Percentiles rank a stretch among this genome's conserved stretches.
Evolutionary conservation across 2,888 invertebrate genomes (phyloP).

Genomic region (Bellardia pandia): DNA sequence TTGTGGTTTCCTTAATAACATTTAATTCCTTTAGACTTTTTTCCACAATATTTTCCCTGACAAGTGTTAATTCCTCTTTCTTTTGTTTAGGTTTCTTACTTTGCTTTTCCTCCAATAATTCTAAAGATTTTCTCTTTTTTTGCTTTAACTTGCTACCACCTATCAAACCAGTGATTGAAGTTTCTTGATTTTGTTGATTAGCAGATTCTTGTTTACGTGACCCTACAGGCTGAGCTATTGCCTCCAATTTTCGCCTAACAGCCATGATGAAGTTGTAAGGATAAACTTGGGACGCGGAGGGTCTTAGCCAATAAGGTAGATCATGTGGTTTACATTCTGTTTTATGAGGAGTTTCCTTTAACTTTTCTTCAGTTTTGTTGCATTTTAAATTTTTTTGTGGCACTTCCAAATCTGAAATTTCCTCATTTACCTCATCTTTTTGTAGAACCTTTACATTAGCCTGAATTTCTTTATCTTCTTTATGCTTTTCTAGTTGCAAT

Average conservation of each 20-base stretch:
- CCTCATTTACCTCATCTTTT: background rate
- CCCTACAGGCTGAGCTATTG: slow-evolving; percentile 76
- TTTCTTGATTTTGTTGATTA: slow-evolving; percentile 53
- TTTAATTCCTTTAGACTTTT: background rate
- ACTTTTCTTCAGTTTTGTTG: background rate
- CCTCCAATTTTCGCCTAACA: slow-evolving; percentile 86
- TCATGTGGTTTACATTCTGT: slow-evolving; percentile 51
- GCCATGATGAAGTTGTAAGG: slow-evolving; percentile 87
- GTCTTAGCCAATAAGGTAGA: slow-evolving; percentile 83
- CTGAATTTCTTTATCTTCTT: background rate
- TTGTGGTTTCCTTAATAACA: background rate
- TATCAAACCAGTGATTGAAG: slow-evolving; percentile 49
- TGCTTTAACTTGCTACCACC: slow-evolving; percentile 12
- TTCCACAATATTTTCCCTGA: background rate
- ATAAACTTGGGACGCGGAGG: slow-evolving; percentile 84
- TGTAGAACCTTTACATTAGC: no score
- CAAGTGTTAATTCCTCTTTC: background rate
- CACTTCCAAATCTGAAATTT: slow-evolving; percentile 31
- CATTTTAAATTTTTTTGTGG: slow-evolving; percentile 18
- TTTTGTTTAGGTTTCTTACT: slow-evolving; percentile 51
- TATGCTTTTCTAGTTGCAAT: background rate
- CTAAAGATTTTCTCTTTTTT: slow-evolving; percentile 50
- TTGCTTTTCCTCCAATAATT: slow-evolving; percentile 24
- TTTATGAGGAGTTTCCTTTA: background rate
- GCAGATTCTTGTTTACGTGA: background rate